Conservation (phyloP, 2,888 invertebrate species). For the Dendrolimus pini region DNA sequence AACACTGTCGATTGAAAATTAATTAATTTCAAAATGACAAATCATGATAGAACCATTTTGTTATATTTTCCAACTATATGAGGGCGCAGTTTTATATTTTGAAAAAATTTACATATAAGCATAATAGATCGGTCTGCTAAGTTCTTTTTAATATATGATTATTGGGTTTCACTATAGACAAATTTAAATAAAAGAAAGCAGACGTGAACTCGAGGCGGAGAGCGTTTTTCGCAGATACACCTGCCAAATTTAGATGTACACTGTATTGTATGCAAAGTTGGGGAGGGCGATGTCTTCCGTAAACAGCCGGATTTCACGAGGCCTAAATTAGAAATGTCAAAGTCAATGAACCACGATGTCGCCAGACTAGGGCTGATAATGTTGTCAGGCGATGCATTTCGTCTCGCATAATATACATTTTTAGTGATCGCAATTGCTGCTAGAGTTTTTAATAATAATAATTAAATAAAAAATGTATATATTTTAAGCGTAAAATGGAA, state of each 20-base stretch:
- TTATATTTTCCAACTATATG: not conserved
- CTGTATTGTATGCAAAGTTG: conserved; percentile 12
- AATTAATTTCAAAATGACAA: not conserved
- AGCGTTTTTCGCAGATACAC: conserved; percentile 26
- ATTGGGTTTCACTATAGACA: conserved; percentile 36
- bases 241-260: conserved; percentile 18
- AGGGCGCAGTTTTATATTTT: not conserved
- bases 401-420: no score
- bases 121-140: conserved; percentile 34
- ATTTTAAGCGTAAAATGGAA: no score
- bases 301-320: conserved; percentile 22
- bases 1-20: not conserved
- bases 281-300: conserved; percentile 9
- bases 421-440: no score
- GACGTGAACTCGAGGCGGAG: conserved; percentile 22
- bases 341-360: conserved; percentile 36
- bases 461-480: no score
- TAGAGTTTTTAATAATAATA: no score
- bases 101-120: conserved; percentile 13
- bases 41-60: not conserved
- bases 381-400: conserved; percentile 8
- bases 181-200: conserved; percentile 51
- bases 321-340: conserved; percentile 45
- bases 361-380: conserved; percentile 26
- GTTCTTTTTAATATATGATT: conserved; percentile 25